Evolutionary conservation across 2,797 vertebrate genomes (phyloP).

Genomic region (Lepilemur ruficaudatus): DNA sequence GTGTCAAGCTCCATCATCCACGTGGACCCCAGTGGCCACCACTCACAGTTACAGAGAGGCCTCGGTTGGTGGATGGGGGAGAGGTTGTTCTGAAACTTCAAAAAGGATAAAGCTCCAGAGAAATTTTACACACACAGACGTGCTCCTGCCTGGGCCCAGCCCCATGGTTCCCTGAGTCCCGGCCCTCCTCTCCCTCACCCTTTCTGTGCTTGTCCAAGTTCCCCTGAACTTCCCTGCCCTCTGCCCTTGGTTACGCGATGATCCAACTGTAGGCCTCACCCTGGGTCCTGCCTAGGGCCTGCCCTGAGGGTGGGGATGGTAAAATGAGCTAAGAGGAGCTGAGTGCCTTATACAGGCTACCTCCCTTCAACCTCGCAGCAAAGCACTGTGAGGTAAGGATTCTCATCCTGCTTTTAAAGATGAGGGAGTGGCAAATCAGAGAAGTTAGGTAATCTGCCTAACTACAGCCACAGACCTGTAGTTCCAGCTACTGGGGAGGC

Average conservation of each 20-base stretch:
- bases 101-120: background rate
- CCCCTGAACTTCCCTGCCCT: background rate
- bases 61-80: background rate
- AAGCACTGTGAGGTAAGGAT: background rate
- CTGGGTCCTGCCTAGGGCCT: background rate
- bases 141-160: background rate
- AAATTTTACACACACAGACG: background rate
- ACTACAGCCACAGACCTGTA: background rate
- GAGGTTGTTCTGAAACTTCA: background rate
- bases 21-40: background rate
- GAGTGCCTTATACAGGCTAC: background rate
- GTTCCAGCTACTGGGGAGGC: too few relatives aligned
- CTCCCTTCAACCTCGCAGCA: background rate
- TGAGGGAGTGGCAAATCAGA: background rate
- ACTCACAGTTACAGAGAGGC: background rate
- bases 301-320: background rate
- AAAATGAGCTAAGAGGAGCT: background rate
- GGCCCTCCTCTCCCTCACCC: background rate
- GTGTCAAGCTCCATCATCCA: background rate
- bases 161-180: background rate
- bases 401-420: background rate
- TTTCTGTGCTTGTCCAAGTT: background rate
- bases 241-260: background rate
- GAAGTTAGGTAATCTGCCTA: background rate
- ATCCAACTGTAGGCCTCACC: background rate